Percentiles rank a stretch among this genome's conserved stretches.
Evolutionary conservation across 2,888 invertebrate species (phyloP).

Genomic region (Nomada lathburiana): DNA sequence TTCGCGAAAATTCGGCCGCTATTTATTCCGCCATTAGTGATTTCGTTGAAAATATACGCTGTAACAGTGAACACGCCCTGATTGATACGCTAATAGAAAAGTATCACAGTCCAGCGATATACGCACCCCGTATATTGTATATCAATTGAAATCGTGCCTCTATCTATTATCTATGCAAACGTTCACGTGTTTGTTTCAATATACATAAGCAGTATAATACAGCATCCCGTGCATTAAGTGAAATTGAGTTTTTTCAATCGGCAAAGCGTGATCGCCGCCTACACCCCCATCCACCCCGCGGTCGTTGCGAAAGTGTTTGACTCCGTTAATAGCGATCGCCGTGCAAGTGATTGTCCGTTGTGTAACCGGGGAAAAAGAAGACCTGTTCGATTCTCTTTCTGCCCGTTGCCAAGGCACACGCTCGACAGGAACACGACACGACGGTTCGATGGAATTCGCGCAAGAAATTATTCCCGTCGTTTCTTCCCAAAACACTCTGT

Average conservation of each 20-base stretch:
- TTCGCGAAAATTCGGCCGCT: too few relatives aligned
- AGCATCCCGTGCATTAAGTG: not conserved
- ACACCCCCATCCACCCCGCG: too few relatives aligned
- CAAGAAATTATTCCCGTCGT: constrained; percentile 11
- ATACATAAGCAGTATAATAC: too few relatives aligned
- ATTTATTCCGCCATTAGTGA: not conserved
- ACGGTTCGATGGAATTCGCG: constrained; percentile 8
- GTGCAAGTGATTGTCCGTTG: not conserved
- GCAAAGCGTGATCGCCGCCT: not conserved
- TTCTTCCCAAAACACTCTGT: constrained; percentile 45
- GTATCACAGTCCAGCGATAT: too few relatives aligned
- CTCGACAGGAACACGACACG: not conserved
- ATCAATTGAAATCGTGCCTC: too few relatives aligned
- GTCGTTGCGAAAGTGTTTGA: too few relatives aligned
- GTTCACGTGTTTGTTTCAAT: too few relatives aligned
- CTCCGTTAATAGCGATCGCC: not conserved
- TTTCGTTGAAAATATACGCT: not conserved
- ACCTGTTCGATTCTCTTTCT: not conserved
- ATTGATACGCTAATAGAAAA: too few relatives aligned
- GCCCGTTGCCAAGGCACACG: not conserved
- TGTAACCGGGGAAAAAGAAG: not conserved
- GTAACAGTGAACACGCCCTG: too few relatives aligned
- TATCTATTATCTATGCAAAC: too few relatives aligned
- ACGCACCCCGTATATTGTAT: too few relatives aligned
- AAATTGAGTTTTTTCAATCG: constrained; percentile 10